These are phyloP conservation scores for Strigops habroptila DNA, from an alignment of 2,113 vertebrate species.

Conservation along the genomic window DNA sequence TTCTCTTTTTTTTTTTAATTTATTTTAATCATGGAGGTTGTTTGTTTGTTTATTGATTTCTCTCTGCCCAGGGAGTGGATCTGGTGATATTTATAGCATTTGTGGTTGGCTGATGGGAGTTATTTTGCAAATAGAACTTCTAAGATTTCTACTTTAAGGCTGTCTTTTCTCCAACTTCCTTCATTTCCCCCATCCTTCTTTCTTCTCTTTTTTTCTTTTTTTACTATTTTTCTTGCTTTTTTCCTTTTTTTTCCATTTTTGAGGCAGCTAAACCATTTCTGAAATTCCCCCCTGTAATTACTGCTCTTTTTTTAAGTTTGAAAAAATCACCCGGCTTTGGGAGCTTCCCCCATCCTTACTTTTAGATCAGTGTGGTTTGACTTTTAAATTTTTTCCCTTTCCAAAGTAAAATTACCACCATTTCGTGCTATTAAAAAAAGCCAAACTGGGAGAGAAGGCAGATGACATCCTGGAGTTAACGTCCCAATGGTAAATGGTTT, in stretches of 20 bases:
- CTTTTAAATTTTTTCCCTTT: not conserved
- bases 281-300: constrained; percentile 52
- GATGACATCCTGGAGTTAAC: not conserved
- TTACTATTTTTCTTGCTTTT: not conserved
- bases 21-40: not conserved
- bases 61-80: constrained; percentile 58
- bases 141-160: constrained; percentile 70
- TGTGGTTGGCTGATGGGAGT: constrained; percentile 69
- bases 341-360: not conserved
- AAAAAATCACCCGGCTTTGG: not conserved
- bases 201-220: not conserved
- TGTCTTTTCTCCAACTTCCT: constrained; percentile 44
- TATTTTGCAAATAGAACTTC: constrained; percentile 75
- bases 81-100: constrained; percentile 75
- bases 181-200: not conserved
- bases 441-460: not conserved
- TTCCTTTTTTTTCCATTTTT: not conserved
- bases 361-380: not conserved
- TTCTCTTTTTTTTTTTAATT: not conserved
- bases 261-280: not conserved
- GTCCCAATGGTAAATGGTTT: not conserved
- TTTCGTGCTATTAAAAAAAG: constrained; percentile 1
- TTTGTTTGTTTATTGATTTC: constrained; percentile 53
- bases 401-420: constrained; percentile 17
- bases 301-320: constrained; percentile 51